phyloP scores from a whole-genome alignment of 2,113 vertebrate species.

The Aspiorhynchus laticeps region DNA sequence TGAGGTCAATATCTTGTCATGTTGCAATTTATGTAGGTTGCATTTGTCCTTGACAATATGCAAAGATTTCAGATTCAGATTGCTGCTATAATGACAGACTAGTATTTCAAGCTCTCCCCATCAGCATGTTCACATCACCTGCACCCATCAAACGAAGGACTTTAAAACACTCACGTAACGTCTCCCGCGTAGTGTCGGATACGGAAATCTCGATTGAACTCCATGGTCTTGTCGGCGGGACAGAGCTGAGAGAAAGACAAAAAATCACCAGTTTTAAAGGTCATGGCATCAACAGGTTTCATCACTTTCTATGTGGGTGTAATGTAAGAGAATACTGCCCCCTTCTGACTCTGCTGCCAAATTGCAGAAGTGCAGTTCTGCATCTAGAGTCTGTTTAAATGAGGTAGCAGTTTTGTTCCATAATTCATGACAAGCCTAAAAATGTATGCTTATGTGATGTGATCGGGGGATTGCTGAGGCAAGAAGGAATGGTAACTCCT shows the following conservation, averaged over 20 bases:
- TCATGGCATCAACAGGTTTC: background rate
- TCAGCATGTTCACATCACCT: background rate
- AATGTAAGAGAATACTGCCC: slow-evolving; percentile 54
- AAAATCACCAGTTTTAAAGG: background rate
- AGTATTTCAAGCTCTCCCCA: background rate
- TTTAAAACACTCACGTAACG: slow-evolving; percentile 82
- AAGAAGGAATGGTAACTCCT: background rate
- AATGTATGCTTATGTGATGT: background rate
- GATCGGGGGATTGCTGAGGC: background rate
- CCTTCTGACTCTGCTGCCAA: slow-evolving; percentile 56
- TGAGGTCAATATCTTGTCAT: background rate
- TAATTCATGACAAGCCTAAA: background rate
- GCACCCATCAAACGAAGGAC: background rate
- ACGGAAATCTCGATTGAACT: slow-evolving; percentile 89
- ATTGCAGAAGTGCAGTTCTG: slow-evolving; percentile 47
- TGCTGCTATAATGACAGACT: background rate
- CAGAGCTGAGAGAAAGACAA: slow-evolving; percentile 74
- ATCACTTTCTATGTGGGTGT: background rate
- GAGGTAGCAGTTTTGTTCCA: background rate
- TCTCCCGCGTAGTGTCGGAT: slow-evolving; percentile 92
- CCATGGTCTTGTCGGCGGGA: slow-evolving; percentile 88
- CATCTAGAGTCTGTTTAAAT: background rate
- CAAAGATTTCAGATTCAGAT: background rate
- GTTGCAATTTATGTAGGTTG: background rate
- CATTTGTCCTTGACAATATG: background rate